Conservation (phyloP, 1,140 invertebrate genomes). For the Wasmannia auropunctata region DNA sequence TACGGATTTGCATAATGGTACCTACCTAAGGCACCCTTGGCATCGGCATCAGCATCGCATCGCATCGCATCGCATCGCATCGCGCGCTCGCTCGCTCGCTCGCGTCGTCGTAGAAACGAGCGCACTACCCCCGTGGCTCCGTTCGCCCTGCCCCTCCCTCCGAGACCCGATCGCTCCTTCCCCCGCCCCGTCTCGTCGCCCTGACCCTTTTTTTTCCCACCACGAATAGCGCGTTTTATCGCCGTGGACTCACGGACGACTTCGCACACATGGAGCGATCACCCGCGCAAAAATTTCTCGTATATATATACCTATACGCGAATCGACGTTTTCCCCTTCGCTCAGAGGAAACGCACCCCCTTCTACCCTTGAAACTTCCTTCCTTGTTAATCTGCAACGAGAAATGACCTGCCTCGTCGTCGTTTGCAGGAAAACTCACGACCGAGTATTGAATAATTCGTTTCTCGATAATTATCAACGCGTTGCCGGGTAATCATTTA, state of each 20-base stretch:
- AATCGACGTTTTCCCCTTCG: background rate
- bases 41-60: slow-evolving; percentile 52
- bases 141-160: background rate
- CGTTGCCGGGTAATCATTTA: background rate
- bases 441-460: background rate
- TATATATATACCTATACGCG: too few relatives aligned
- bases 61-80: slow-evolving; percentile 49
- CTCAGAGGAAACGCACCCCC: too few relatives aligned
- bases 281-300: background rate
- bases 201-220: slow-evolving; percentile 11
- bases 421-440: background rate
- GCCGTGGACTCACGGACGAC: background rate
- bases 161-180: background rate
- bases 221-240: background rate
- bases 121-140: slow-evolving; percentile 58
- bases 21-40: slow-evolving; percentile 76
- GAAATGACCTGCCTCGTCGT: too few relatives aligned
- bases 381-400: too few relatives aligned
- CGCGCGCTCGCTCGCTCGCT: slow-evolving; percentile 55
- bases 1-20: slow-evolving; percentile 85
- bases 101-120: slow-evolving; percentile 61
- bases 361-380: too few relatives aligned
- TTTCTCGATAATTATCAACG: background rate
- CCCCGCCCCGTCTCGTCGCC: background rate
- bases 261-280: background rate